Conservation (phyloP, 2,888 invertebrate genomes). For the Papilio gigon region DNA sequence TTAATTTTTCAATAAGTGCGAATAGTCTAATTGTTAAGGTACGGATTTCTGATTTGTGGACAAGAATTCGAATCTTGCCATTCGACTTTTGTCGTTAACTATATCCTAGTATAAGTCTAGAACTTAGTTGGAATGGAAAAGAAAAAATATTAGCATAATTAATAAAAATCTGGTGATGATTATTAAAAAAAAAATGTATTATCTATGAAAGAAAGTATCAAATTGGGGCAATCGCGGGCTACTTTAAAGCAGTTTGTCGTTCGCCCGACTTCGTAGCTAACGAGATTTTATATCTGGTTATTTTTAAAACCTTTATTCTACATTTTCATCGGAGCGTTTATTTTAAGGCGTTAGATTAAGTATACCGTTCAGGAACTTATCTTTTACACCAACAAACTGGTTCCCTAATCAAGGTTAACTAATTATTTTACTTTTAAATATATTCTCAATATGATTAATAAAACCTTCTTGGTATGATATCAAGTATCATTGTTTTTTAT, state of each 20-base stretch:
- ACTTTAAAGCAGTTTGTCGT: conserved; percentile 4
- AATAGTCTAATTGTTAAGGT: no score
- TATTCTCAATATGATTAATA: not conserved
- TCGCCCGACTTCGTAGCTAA: not conserved
- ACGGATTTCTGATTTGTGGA: no score
- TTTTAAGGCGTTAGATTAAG: conserved; percentile 23
- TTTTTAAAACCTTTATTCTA: conserved; percentile 22
- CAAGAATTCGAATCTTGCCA: no score
- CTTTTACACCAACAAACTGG: conserved; percentile 4
- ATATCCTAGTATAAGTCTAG: no score
- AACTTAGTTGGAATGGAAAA: no score
- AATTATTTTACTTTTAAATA: not conserved
- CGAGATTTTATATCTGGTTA: conserved; percentile 24
- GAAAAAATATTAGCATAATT: no score
- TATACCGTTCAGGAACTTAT: conserved; percentile 6
- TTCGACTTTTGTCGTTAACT: no score
- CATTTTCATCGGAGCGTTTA: conserved; percentile 21
- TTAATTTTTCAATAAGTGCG: no score
- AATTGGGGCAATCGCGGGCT: conserved; percentile 5
- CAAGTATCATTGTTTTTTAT: no score
- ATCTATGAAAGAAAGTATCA: conserved; percentile 13
- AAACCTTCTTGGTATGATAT: no score
- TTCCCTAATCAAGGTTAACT: not conserved
- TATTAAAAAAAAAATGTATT: no score
- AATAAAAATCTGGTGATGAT: no score